Conservation (phyloP, 2,888 invertebrate genomes). For the Rosalia funebris region DNA sequence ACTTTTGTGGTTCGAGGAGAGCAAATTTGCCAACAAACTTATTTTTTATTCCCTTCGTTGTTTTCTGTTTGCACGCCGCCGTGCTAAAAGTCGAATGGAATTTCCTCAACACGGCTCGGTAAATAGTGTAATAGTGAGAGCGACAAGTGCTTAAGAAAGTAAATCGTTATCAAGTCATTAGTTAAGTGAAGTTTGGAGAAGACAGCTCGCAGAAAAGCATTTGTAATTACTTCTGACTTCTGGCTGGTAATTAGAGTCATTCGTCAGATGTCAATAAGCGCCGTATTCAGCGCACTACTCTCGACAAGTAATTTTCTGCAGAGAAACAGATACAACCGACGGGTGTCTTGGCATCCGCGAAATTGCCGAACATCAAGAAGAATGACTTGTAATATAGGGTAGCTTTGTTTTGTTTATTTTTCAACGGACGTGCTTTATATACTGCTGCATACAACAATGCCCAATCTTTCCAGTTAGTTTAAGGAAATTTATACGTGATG, state of each 20-base stretch:
- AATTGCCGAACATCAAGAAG: slow-evolving; percentile 20
- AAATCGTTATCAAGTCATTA: slow-evolving; percentile 47
- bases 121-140: slow-evolving; percentile 31
- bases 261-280: slow-evolving; percentile 50
- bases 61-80: background rate
- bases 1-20: background rate
- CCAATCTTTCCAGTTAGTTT: too few species aligned
- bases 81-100: slow-evolving; percentile 19
- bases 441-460: too few species aligned
- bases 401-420: background rate
- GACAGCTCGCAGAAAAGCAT: slow-evolving; percentile 44
- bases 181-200: slow-evolving; percentile 43
- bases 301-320: slow-evolving; percentile 29
- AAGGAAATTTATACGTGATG: too few species aligned
- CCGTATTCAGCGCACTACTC: slow-evolving; percentile 27
- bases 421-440: too few species aligned
- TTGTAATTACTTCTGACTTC: slow-evolving; percentile 50
- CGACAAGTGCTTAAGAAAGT: slow-evolving; percentile 40
- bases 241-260: slow-evolving; percentile 49
- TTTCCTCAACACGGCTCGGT: slow-evolving; percentile 16
- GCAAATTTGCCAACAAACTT: background rate
- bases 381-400: slow-evolving; percentile 8
- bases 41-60: background rate
- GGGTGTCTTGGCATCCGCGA: slow-evolving; percentile 16
- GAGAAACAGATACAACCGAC: slow-evolving; percentile 32